Evolutionary conservation across 2,113 vertebrate genomes (phyloP).

Genomic region (Mola mola): DNA sequence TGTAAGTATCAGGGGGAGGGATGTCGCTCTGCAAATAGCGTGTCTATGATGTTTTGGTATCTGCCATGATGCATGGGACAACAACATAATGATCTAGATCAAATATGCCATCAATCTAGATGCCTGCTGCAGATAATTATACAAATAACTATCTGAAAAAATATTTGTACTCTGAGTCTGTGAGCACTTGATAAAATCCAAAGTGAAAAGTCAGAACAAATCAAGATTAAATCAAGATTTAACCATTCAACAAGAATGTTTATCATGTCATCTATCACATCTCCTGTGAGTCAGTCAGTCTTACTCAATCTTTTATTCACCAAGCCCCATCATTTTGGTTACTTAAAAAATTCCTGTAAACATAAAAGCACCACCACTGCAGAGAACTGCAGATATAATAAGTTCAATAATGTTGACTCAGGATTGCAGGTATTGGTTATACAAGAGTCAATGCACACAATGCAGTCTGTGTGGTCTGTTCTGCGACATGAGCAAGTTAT

Average conservation of each 20-base stretch:
- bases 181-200: slow-evolving; percentile 15
- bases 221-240: slow-evolving; percentile 25
- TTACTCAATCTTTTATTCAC: too few relatives aligned
- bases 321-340: too few relatives aligned
- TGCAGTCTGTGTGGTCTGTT: too few relatives aligned
- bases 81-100: slow-evolving; percentile 29
- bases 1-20: slow-evolving; percentile 24
- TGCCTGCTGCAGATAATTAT: slow-evolving; percentile 23
- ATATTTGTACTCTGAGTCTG: slow-evolving; percentile 4
- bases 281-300: too few relatives aligned
- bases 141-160: slow-evolving; percentile 27
- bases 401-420: neutral
- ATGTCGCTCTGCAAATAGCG: slow-evolving; percentile 11
- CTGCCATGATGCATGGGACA: slow-evolving; percentile 20
- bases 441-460: too few relatives aligned
- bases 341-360: too few relatives aligned
- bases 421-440: too few relatives aligned
- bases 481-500: too few relatives aligned
- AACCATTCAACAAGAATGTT: slow-evolving; percentile 3
- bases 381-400: neutral
- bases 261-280: too few relatives aligned
- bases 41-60: neutral
- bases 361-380: neutral
- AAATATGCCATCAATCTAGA: slow-evolving; percentile 34
- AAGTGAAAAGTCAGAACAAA: slow-evolving; percentile 24